phyloP scores from a whole-genome alignment of 2,797 vertebrate species.

The Acomys russatus region DNA sequence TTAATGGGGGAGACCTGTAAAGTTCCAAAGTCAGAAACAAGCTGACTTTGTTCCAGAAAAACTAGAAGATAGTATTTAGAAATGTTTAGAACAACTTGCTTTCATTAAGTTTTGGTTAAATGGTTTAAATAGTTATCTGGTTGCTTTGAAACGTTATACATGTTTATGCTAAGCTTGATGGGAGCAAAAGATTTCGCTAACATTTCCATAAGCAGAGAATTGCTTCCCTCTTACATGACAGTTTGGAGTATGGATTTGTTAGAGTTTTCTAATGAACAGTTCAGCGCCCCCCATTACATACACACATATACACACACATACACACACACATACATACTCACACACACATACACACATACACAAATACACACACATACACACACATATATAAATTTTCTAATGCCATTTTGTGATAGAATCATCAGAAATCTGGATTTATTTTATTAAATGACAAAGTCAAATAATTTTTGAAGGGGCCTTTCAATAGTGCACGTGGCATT shows the following conservation, averaged over 20 bases:
- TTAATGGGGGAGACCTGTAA: not conserved
- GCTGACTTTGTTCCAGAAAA: not conserved
- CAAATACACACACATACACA: not conserved
- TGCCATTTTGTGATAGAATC: not conserved
- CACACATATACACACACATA: not conserved
- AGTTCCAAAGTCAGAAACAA: not conserved
- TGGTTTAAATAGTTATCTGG: constrained; percentile 3
- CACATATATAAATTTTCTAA: not conserved
- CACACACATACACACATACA: not conserved
- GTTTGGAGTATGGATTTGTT: not conserved
- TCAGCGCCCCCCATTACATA: not conserved
- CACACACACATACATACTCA: too few relatives aligned
- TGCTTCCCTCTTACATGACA: not conserved
- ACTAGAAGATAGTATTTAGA: not conserved
- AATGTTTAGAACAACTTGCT: not conserved
- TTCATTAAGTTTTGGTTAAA: constrained; percentile 3
- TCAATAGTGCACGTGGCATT: constrained; percentile 42
- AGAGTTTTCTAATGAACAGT: not conserved
- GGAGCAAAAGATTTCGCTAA: not conserved
- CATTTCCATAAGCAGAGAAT: constrained; percentile 33
- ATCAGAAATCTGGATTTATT: constrained; percentile 62
- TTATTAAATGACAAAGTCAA: constrained; percentile 48
- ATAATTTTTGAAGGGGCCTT: constrained; percentile 61
- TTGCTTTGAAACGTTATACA: constrained; percentile 23
- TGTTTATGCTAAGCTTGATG: not conserved